Conservation (phyloP, 2,113 vertebrate genomes). For the Amphilophus citrinellus region DNA sequence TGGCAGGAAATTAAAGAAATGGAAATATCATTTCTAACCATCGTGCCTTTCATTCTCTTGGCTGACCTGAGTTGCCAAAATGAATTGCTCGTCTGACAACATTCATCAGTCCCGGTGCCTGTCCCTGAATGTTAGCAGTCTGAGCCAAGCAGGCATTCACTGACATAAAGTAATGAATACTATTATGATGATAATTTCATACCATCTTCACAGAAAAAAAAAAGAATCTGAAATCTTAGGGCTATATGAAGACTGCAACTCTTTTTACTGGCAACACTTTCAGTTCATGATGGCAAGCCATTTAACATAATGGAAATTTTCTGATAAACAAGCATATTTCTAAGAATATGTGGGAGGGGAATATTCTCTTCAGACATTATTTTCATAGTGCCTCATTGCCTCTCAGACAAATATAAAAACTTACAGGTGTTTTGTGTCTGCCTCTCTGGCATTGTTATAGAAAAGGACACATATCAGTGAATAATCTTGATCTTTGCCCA, state of each 20-base stretch:
- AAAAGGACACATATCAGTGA: conserved; percentile 26
- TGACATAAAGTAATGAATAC: conserved; percentile 52
- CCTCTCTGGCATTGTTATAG: conserved; percentile 3
- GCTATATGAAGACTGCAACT: neutral
- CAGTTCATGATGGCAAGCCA: conserved; percentile 17
- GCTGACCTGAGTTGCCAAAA: conserved; percentile 66
- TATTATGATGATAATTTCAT: conserved; percentile 63
- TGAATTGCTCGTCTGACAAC: conserved; percentile 56
- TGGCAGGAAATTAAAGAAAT: conserved; percentile 76
- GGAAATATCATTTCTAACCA: conserved; percentile 57
- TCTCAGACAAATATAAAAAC: conserved; percentile 15
- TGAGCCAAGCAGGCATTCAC: conserved; percentile 50
- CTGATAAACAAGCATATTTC: conserved; percentile 37
- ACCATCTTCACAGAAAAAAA: conserved; percentile 52
- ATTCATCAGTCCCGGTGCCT: conserved; percentile 51
- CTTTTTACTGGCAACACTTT: conserved; percentile 13
- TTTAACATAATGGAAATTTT: conserved; percentile 27
- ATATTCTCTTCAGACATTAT: conserved; percentile 51
- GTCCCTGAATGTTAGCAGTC: conserved; percentile 54
- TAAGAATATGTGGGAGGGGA: conserved; percentile 29
- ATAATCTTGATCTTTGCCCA: conserved; percentile 54
- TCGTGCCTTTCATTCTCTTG: conserved; percentile 55
- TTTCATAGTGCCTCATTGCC: conserved; percentile 18
- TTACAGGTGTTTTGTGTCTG: conserved; percentile 28
- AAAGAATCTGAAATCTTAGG: conserved; percentile 41